Evolutionary conservation across 2,113 vertebrate species (phyloP).

Genomic region (Cheilinus undulatus): DNA sequence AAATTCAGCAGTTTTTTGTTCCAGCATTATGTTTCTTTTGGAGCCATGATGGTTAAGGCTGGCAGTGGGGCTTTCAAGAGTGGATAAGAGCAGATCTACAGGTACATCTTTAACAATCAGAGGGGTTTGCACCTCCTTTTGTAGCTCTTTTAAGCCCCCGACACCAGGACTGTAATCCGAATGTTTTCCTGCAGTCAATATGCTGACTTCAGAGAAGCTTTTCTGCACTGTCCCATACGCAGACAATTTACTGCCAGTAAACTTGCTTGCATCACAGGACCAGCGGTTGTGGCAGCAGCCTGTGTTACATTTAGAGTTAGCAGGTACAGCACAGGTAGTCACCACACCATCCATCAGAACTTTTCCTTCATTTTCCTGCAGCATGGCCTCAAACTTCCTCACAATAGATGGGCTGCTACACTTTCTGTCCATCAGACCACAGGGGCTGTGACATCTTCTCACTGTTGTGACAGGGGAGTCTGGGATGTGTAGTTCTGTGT

Average conservation of each 20-base stretch:
- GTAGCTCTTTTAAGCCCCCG: constrained; percentile 46
- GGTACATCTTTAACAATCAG: constrained; percentile 55
- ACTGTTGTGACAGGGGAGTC: constrained; percentile 69
- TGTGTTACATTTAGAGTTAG: constrained; percentile 75
- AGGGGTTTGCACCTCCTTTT: constrained; percentile 51
- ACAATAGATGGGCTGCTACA: constrained; percentile 77
- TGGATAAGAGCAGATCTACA: constrained; percentile 53
- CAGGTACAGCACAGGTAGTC: constrained; percentile 67
- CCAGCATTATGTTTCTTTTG: constrained; percentile 88
- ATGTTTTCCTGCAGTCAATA: constrained; percentile 73
- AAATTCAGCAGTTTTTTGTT: constrained; percentile 94
- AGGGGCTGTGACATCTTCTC: constrained; percentile 74
- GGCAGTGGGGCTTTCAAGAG: constrained; percentile 58
- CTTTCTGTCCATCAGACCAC: constrained; percentile 68
- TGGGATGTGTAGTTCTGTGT: constrained; percentile 78
- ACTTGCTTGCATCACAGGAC: constrained; percentile 83
- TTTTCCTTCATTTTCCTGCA: constrained; percentile 83
- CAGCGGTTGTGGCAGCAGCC: constrained; percentile 86
- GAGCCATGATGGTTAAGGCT: constrained; percentile 60
- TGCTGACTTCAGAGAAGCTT: constrained; percentile 85
- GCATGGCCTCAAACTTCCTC: constrained; percentile 79
- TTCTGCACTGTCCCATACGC: constrained; percentile 83
- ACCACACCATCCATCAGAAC: constrained; percentile 72
- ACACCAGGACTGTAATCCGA: constrained; percentile 45
- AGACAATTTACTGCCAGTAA: constrained; percentile 78